Evolutionary conservation across 2,797 vertebrate genomes (phyloP).

Genomic region (Bradypodion pumilum): DNA sequence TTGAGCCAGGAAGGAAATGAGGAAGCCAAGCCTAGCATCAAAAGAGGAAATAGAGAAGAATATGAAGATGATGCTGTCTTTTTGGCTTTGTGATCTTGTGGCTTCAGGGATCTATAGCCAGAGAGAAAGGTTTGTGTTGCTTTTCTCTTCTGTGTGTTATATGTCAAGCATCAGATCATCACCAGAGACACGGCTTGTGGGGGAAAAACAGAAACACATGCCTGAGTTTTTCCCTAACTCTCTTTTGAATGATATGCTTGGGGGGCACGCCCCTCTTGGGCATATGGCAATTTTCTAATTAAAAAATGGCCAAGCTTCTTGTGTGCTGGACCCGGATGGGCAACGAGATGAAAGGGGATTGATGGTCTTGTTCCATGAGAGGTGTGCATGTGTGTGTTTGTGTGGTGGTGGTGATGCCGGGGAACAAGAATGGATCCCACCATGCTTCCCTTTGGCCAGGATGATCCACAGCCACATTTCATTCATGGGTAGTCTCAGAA

Average conservation of each 20-base stretch:
- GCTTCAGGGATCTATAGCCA: neutral
- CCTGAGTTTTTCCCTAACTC: constrained; percentile 58
- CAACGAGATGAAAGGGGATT: neutral
- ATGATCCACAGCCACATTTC: neutral
- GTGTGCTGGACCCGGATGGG: neutral
- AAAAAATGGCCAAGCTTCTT: constrained; percentile 56
- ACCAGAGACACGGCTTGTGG: neutral
- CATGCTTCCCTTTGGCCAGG: constrained; percentile 21
- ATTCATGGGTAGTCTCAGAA: neutral
- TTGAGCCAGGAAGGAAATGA: neutral
- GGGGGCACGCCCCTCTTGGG: constrained; percentile 15
- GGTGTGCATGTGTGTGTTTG: neutral
- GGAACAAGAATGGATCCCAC: rapidly evolving
- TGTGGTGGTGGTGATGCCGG: neutral
- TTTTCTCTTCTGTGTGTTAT: too few species aligned
- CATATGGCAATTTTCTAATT: constrained; percentile 49
- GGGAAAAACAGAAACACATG: neutral
- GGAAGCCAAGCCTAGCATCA: neutral
- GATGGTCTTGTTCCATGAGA: neutral
- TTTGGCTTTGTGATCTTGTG: neutral
- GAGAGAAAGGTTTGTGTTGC: rapidly evolving
- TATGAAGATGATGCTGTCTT: neutral
- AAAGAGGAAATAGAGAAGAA: constrained; percentile 14
- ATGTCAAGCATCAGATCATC: neutral
- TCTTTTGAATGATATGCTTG: constrained; percentile 18